phyloP scores from a whole-genome alignment of 2,113 vertebrate species.

The Eulemur macaco region DNA sequence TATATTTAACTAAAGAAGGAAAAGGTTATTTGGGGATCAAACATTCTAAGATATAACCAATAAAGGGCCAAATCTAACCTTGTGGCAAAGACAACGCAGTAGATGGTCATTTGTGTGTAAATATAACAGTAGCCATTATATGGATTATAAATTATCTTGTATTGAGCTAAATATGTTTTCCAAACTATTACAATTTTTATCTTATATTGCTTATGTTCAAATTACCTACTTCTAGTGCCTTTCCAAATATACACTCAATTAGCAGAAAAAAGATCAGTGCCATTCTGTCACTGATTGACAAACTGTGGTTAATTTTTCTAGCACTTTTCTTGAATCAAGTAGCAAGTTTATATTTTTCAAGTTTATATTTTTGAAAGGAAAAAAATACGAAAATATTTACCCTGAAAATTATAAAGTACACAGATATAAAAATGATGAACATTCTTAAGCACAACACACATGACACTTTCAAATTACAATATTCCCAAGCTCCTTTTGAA shows the following conservation, averaged over 20 bases:
- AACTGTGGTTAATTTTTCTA: background rate
- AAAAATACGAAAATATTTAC: background rate
- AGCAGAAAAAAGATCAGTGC: background rate
- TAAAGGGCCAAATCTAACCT: background rate
- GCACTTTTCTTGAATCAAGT: background rate
- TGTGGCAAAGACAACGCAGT: background rate
- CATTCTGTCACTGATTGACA: background rate
- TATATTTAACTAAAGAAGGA: background rate
- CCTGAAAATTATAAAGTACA: constrained; percentile 13
- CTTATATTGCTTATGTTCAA: background rate
- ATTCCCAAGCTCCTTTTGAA: background rate
- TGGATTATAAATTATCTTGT: background rate
- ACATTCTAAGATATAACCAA: background rate
- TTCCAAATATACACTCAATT: background rate
- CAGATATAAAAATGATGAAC: background rate
- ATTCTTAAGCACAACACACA: background rate
- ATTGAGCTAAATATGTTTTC: background rate
- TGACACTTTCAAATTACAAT: background rate
- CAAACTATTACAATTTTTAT: constrained; percentile 11
- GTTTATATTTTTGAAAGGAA: background rate
- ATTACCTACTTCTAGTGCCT: background rate
- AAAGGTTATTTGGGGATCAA: background rate
- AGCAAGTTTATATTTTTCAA: constrained; percentile 1
- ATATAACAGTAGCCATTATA: background rate
- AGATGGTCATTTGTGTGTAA: background rate